Conservation (phyloP, 2,113 vertebrate species). For the Eretmochelys imbricata region DNA sequence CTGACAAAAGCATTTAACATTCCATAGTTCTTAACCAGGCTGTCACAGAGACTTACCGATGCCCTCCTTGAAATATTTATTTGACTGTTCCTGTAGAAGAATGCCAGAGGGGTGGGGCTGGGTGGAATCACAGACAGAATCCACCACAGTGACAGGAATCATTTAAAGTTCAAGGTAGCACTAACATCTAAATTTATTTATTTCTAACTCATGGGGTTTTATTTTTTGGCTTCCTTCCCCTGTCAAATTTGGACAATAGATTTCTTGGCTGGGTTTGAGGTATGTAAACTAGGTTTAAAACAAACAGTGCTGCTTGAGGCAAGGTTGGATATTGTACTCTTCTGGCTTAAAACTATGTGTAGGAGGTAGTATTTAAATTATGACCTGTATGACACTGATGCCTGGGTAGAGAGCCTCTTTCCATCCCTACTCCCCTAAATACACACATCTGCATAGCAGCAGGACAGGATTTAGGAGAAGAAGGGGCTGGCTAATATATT, state of each 20-base stretch:
- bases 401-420: neutral
- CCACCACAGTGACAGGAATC: conserved; percentile 30
- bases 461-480: neutral
- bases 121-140: conserved; percentile 1
- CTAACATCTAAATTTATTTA: neutral
- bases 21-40: neutral
- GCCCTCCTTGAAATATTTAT: conserved; percentile 27
- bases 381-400: neutral
- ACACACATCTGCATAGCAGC: neutral
- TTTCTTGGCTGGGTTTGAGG: conserved; percentile 21
- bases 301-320: neutral
- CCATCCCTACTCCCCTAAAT: neutral
- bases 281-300: conserved; percentile 24
- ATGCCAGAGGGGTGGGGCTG: neutral
- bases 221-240: neutral
- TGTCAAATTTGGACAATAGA: accelerated
- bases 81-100: conserved; percentile 49
- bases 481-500: neutral
- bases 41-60: conserved; percentile 53
- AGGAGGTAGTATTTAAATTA: neutral
- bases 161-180: neutral
- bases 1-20: conserved; percentile 54
- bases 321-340: neutral
- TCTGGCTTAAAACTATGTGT: neutral
- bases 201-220: conserved; percentile 45